These are phyloP conservation scores for Egretta garzetta DNA, from an alignment of 2,113 vertebrate genomes.

Conservation along the genomic window DNA sequence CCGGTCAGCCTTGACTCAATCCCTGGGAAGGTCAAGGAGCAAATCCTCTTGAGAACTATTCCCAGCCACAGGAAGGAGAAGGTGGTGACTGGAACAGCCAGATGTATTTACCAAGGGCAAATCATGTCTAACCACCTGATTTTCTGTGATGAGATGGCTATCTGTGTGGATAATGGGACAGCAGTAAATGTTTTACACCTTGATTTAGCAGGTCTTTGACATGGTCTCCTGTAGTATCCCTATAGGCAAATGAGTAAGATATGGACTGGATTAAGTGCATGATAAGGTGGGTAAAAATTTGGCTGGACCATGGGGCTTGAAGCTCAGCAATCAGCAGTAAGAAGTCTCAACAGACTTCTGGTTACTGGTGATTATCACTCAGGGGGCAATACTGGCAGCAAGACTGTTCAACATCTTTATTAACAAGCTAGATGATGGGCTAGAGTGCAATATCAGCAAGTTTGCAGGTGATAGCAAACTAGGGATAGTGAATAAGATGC, in stretches of 20 bases:
- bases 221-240: rapidly evolving
- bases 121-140: not conserved
- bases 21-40: not conserved
- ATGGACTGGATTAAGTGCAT: not conserved
- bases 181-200: not conserved
- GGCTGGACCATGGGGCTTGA: not conserved
- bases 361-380: not conserved
- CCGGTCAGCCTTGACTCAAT: not conserved
- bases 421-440: not conserved
- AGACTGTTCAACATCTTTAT: not conserved
- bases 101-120: not conserved
- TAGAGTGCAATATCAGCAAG: not conserved
- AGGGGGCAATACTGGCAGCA: not conserved
- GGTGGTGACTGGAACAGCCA: not conserved
- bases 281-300: not conserved
- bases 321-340: not conserved
- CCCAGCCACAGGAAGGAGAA: not conserved
- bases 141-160: not conserved
- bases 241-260: not conserved
- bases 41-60: not conserved
- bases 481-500: not conserved
- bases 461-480: not conserved
- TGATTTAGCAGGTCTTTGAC: not conserved
- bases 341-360: not conserved
- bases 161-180: not conserved